phyloP scores from a whole-genome alignment of 2,888 invertebrate genomes.

The Stenichneumon culpator region DNA sequence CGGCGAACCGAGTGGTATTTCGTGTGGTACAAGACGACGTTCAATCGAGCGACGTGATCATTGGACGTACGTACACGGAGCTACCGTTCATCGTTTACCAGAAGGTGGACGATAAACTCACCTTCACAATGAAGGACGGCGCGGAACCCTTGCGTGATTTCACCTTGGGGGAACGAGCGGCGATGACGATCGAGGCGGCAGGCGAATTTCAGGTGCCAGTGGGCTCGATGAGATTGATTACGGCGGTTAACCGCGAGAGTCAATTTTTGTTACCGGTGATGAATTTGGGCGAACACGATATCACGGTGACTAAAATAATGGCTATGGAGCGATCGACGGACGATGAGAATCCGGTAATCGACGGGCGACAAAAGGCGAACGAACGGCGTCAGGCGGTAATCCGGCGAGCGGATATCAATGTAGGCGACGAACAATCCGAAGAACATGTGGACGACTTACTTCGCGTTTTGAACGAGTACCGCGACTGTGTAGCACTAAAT shows the following conservation, averaged over 20 bases:
- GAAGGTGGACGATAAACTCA: slow-evolving; percentile 42
- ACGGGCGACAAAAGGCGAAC: neutral
- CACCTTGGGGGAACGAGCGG: neutral
- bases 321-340: slow-evolving; percentile 16
- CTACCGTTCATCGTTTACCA: slow-evolving; percentile 42
- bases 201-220: slow-evolving; percentile 21
- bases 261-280: slow-evolving; percentile 33
- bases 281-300: slow-evolving; percentile 32
- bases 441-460: slow-evolving; percentile 43
- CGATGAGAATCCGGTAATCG: neutral
- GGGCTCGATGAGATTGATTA: slow-evolving; percentile 39
- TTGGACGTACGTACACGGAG: slow-evolving; percentile 55
- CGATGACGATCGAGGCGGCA: neutral
- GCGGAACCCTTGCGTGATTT: slow-evolving; percentile 13
- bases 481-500: slow-evolving; percentile 35
- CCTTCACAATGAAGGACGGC: slow-evolving; percentile 16
- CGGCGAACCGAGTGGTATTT: slow-evolving; percentile 7
- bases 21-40: slow-evolving; percentile 32
- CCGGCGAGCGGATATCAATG: slow-evolving; percentile 38
- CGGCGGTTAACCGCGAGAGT: slow-evolving; percentile 1
- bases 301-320: slow-evolving; percentile 13
- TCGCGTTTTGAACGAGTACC: slow-evolving; percentile 48
- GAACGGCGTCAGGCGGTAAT: slow-evolving; percentile 16
- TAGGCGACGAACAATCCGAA: slow-evolving; percentile 20
- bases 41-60: slow-evolving; percentile 19